Base-by-base conservation (phyloP, 2,888 invertebrate genomes). In the Leptinotarsa rubiginosa region DNA sequence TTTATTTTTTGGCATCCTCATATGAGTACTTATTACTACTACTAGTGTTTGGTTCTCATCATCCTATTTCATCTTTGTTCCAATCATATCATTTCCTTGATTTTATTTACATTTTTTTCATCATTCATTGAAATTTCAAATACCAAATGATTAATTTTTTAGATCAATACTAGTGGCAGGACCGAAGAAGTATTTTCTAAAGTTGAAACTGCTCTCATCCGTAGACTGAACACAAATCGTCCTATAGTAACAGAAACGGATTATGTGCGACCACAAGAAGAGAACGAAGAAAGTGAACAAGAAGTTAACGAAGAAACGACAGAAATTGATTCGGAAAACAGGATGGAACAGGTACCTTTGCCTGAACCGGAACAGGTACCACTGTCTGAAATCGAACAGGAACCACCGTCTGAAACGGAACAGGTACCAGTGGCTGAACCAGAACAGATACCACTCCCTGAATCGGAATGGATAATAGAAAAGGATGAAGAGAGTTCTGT, bases 121-220 rank as follows among this genome's bases (percentile, higher is more conserved):
- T 12, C 41, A 2, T 41, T 41, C 41, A 2, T 41, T 10, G 2
- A 41, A 10, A 41, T 41, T 10, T 50, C 50, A 50, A 0, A n/a
- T n/a, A 50, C 16, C 5, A 2, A 16, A 16, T 15, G 5, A 50
- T 16, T 50, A 5, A 16, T 22, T 18, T 69, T 76, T n/a, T 41
- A 79, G 79, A 72, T 79, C 22, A 78, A 78, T 62, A 77, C 79
- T 16, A 77, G 74, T 31, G 74, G 72, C n/a, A 52, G 67, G 3
- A 72, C 77, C 0, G 75, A 77, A 47, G 73, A 75, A 20, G 78
- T 75, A 1, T 78, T 78, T 52, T 66, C 69, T 15, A 77, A 74
- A 73, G 75, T 78, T 12, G 77, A 77, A 68, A 68, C 64, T 16
- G 72, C 74, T 0, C 68, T 79, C 7, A 47, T 71, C 12, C 70